Evolutionary conservation across 1,140 invertebrate genomes (phyloP), one percentile per base, ranked within the genome.

Genomic region (Akabosia matsudoensis): DNA sequence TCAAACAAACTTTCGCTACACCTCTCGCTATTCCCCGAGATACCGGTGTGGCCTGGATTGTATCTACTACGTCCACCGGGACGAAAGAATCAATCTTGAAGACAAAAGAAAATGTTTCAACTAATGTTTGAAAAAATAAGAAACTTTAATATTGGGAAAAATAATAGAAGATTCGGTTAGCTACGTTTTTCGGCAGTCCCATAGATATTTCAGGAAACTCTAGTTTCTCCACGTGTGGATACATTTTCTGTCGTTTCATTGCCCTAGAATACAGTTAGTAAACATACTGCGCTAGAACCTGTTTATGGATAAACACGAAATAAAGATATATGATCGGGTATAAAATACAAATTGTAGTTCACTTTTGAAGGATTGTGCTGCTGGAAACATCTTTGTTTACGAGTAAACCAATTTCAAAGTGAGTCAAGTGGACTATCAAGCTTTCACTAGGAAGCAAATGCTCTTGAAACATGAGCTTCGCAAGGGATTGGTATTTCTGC

Each of bases 351-450:
- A 24, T 3, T 18, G 84, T 86, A n/a, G n/a, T n/a, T n/a, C n/a
- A 92, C 91, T 91, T 93, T 70, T 74, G 74, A 67, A 81, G 72
- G n/a, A 81, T 81, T 24, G 51, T 71, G 1, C 74, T 22, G 45
- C 28, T 75, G 4, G 33, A 24, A 0, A 24, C 30, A 45, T 74
- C 33, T 56, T 67, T 87, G 4, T 84, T 67, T 1, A 93, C 83
- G 0, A 93, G 84, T 34, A 85, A 79, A 18, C 84, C 84, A 16
- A 94, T 86, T 84, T 95, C 93, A 45, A 86, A 78, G 33, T 89
- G 85, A 0, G 90, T 90, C 67, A 95, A 85, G 83, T 88, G 92
- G 82, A 89, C 93, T 30, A 94, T 83, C 0, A 94, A 84, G 30
- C 91, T 87, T 22, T 83, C 80, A 61, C 90, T 86, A 0, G 92